A percentile compares a stretch with the other conserved stretches of the same genome.
Conservation (phyloP, 92 coral and sea anemone genomes). For the Porites divaricata region DNA sequence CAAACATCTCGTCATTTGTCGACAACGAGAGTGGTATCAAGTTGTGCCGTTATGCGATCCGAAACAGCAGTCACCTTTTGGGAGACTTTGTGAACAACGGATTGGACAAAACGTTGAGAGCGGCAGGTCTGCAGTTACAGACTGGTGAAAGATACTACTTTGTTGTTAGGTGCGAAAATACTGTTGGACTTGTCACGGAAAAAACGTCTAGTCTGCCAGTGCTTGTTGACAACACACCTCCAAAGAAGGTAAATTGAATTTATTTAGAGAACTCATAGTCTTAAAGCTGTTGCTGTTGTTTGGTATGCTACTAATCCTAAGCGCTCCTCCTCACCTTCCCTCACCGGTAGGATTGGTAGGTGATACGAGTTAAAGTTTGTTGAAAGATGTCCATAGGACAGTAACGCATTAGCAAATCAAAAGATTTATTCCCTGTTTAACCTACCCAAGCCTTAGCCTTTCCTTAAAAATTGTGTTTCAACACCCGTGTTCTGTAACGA, state of each 20-base stretch:
- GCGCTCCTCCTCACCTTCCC: too few species aligned
- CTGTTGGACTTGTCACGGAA: slow-evolving; percentile 60
- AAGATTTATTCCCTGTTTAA: too few species aligned
- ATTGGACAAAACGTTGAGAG: slow-evolving; percentile 38
- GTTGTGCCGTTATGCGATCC: slow-evolving; percentile 68
- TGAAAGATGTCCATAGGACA: too few species aligned
- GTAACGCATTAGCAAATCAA: too few species aligned
- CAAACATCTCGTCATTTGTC: slow-evolving; percentile 62
- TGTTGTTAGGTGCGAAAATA: slow-evolving; percentile 76
- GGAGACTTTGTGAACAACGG: slow-evolving; percentile 44
- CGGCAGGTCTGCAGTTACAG: slow-evolving; percentile 53
- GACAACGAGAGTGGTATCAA: slow-evolving; percentile 86
- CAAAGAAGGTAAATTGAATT: slow-evolving; percentile 68
- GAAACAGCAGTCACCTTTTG: slow-evolving; percentile 43
- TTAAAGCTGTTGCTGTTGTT: too few species aligned
- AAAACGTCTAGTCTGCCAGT: slow-evolving; percentile 60
- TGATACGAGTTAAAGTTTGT: too few species aligned
- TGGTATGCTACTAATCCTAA: too few species aligned
- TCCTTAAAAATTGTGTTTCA: too few species aligned
- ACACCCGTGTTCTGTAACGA: too few species aligned
- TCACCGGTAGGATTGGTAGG: too few species aligned
- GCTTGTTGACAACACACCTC: slow-evolving; percentile 86
- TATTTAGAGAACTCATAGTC: too few species aligned
- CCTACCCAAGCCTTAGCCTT: too few species aligned
- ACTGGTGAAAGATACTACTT: slow-evolving; percentile 76